Base-by-base conservation (phyloP, 1,140 invertebrate species). In the Nymphalis io region DNA sequence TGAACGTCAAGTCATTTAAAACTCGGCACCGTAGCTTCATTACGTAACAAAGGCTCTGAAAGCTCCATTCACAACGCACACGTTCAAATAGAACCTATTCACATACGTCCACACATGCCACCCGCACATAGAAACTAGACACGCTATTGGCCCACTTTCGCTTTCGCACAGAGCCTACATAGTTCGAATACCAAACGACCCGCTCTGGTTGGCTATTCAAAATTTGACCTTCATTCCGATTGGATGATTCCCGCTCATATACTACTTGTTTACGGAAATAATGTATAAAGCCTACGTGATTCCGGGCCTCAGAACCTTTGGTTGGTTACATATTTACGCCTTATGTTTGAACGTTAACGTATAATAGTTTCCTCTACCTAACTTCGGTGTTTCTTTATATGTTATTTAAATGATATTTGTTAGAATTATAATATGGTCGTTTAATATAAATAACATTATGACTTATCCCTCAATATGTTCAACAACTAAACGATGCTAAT, bases 141-240 rank as follows among this genome's bases (percentile, higher is more conserved):
- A 23, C 66, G 68, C 78, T 63, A 87, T 88, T 88, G 83, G 86
- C 72, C 77, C 59, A 85, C 80, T 85, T 88, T 88, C 83, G 78
- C 83, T 88, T 82, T 87, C 86, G 74, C 70, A 79, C 73, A 75
- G 79, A 88, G 81, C 86, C 84, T 88, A 87, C 86, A 87, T 85
- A 87, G 81, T 87, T 87, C 60, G 78, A 81, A 87, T 87, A 74
- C 82, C 81, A 73, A 76, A 80, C 62, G 69, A 63, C 62, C 64
- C 68, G 67, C 68, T 64, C 71, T 70, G 73, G 86, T 88, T 88
- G 86, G 86, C 70, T 81, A 85, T 73, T 80, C 79, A 63, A 78
- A 75, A 74, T 82, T 72, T 87, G 86, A 88, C 86, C 84, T 88
- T 88, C 78, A 72, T 67, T 73, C 76, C 78, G 68, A 88, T 88